Evolutionary conservation across 1,140 invertebrate genomes (phyloP).

Genomic region (Lerema accius): DNA sequence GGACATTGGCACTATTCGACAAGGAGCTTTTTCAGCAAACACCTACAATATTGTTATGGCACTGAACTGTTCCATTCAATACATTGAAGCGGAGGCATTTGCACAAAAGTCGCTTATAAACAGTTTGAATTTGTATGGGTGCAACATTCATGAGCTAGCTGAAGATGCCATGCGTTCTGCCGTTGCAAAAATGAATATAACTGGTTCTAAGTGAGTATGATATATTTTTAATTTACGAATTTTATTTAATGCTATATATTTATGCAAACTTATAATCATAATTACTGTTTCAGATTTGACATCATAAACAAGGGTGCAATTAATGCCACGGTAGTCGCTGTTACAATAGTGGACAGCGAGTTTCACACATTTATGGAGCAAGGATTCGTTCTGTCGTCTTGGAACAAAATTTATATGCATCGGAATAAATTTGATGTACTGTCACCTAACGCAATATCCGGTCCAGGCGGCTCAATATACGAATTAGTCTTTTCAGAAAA

Average conservation of each 20-base stretch:
- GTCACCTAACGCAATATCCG: conserved; percentile 82
- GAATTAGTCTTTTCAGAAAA: conserved; percentile 86
- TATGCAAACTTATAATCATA: conserved; percentile 6
- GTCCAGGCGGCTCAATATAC: conserved; percentile 65
- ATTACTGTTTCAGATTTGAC: conserved; percentile 83
- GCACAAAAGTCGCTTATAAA: conserved; percentile 85
- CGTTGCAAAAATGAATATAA: conserved; percentile 85
- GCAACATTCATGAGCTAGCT: conserved; percentile 83
- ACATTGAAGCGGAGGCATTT: conserved; percentile 86
- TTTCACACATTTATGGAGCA: conserved; percentile 83
- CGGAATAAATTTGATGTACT: conserved; percentile 85
- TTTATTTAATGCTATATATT: too few relatives aligned
- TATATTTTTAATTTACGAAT: conserved; percentile 26
- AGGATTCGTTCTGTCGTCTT: conserved; percentile 84
- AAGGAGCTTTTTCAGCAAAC: conserved; percentile 86
- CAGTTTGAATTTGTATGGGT: conserved; percentile 84
- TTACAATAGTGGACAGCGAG: conserved; percentile 84
- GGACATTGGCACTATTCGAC: conserved; percentile 81
- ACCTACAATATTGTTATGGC: conserved; percentile 85
- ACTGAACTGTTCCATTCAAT: conserved; percentile 84
- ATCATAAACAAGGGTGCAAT: conserved; percentile 85
- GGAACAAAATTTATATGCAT: conserved; percentile 85
- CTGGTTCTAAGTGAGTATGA: conserved; percentile 84
- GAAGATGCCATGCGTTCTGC: conserved; percentile 85
- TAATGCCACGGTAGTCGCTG: conserved; percentile 84